A percentile compares a stretch with the other conserved stretches of the same genome.
phyloP scores from a whole-genome alignment of 2,797 vertebrate species.

The Danionella dracula region DNA sequence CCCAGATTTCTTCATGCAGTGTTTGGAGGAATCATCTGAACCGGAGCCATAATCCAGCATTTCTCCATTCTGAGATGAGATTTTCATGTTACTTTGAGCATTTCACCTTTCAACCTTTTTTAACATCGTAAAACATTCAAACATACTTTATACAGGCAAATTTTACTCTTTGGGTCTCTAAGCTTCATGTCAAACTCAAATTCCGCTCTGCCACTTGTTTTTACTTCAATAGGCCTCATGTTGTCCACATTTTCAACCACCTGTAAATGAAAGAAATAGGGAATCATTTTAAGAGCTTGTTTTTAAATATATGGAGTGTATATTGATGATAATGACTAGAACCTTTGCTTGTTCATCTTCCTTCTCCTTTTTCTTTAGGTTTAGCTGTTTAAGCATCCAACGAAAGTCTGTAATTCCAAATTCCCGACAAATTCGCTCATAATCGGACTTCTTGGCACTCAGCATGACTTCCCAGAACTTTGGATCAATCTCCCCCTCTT shows the following conservation, averaged over 20 bases:
- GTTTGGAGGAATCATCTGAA: slow-evolving; percentile 63
- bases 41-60: slow-evolving; percentile 51
- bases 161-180: slow-evolving; percentile 65
- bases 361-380: slow-evolving; percentile 72
- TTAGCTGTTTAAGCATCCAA: slow-evolving; percentile 82
- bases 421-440: slow-evolving; percentile 83
- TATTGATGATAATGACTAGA: too few species aligned
- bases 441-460: slow-evolving; percentile 76
- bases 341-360: slow-evolving; percentile 79
- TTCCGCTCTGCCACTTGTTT: slow-evolving; percentile 67
- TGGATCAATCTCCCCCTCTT: slow-evolving; percentile 71
- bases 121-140: neutral
- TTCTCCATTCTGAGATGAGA: slow-evolving; percentile 56
- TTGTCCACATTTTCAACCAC: slow-evolving; percentile 69
- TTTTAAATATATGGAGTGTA: too few species aligned
- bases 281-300: too few species aligned
- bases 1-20: slow-evolving; percentile 66
- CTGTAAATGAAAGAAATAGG: slow-evolving; percentile 53
- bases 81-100: neutral
- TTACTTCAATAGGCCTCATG: slow-evolving; percentile 75
- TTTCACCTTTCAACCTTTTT: too few species aligned
- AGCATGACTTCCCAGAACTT: slow-evolving; percentile 83
- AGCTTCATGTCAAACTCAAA: slow-evolving; percentile 80
- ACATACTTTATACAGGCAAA: slow-evolving; percentile 83
- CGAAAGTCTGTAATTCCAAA: slow-evolving; percentile 86